Evolutionary conservation across 2,797 vertebrate genomes (phyloP).

Genomic region (Epinephelus coioides): DNA sequence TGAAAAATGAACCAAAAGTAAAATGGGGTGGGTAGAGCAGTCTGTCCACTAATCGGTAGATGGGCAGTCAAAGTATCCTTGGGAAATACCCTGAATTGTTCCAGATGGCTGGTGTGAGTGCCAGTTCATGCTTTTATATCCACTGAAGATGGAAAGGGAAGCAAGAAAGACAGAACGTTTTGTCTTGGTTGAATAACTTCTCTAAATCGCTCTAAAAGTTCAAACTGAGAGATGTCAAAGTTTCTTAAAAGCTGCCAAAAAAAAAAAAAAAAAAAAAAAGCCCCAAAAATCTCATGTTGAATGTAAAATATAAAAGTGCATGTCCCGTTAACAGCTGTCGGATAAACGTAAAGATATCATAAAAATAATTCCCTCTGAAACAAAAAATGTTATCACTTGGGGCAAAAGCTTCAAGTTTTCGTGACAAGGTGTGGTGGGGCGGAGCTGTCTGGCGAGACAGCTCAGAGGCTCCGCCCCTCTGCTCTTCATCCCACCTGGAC

Average conservation of each 20-base stretch:
- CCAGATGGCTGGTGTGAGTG: too few relatives aligned
- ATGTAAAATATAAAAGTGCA: not conserved
- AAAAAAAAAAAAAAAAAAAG: too few relatives aligned
- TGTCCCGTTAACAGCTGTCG: not conserved
- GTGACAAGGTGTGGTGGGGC: conserved; percentile 60
- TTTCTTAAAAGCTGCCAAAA: not conserved
- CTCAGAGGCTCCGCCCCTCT: conserved; percentile 34
- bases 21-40: too few relatives aligned
- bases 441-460: conserved; percentile 49
- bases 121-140: not conserved
- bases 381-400: conserved; percentile 19
- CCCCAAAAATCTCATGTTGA: not conserved
- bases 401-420: conserved; percentile 76
- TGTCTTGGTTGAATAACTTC: not conserved
- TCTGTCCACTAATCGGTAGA: too few relatives aligned
- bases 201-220: not conserved
- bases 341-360: not conserved
- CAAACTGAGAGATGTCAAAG: not conserved
- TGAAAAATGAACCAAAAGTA: too few relatives aligned
- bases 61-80: too few relatives aligned
- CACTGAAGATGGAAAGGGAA: not conserved
- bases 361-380: not conserved
- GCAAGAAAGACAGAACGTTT: not conserved
- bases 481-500: conserved; percentile 65
- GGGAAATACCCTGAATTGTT: too few relatives aligned